Evolutionary conservation across 2,113 vertebrate species (phyloP).

Genomic region (Haemorhous mexicanus): DNA sequence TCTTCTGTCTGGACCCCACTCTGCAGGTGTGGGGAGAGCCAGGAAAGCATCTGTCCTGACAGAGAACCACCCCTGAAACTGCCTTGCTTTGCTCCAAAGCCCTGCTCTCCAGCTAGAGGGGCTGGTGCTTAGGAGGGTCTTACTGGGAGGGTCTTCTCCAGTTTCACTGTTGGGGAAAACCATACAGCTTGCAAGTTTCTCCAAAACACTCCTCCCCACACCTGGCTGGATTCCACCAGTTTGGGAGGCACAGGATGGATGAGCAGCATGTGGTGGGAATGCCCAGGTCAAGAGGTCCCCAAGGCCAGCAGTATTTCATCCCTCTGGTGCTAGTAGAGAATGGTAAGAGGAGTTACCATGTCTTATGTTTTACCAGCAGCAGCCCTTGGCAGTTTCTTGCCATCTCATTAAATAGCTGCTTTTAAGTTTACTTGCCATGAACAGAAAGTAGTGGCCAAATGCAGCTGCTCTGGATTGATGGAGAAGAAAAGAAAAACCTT

Average conservation of each 20-base stretch:
- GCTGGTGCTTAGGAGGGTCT: background rate
- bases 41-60: background rate
- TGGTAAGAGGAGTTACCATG: background rate
- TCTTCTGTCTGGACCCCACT: fast-evolving
- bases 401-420: background rate
- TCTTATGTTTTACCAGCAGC: background rate
- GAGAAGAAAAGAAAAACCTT: background rate
- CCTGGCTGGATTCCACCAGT: background rate
- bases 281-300: background rate
- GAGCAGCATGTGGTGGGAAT: background rate
- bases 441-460: background rate
- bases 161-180: background rate
- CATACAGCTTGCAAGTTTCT: background rate
- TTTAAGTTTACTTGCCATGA: background rate
- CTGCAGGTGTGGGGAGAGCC: background rate
- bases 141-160: background rate
- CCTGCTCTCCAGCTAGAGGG: background rate
- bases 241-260: background rate
- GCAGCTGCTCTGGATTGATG: background rate
- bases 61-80: background rate
- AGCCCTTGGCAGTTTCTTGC: background rate
- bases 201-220: background rate
- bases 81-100: background rate
- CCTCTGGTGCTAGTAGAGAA: background rate
- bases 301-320: background rate